A percentile compares a stretch with the other conserved stretches of the same genome.
phyloP scores from a whole-genome alignment of 53 echinoderm and acorn worm genomes.

The Luidia sarsii region DNA sequence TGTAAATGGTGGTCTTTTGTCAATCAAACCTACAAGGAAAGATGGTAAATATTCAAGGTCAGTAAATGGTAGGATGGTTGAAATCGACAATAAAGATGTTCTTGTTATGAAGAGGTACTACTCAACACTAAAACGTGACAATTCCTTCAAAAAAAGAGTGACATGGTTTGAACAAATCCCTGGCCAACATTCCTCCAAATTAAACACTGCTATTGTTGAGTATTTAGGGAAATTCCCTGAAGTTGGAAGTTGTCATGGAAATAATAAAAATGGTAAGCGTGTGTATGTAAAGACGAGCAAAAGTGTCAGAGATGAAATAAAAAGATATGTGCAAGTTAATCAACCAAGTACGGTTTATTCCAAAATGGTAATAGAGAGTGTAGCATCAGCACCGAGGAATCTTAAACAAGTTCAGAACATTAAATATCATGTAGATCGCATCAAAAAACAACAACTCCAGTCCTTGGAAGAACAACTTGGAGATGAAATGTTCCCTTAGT shows the following conservation, averaged over 20 bases:
- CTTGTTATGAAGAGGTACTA: not conserved
- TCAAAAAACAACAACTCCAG: no score
- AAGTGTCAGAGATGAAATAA: not conserved
- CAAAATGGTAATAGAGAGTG: not conserved
- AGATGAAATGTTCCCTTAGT: not conserved
- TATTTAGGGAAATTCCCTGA: not conserved
- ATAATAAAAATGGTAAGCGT: not conserved
- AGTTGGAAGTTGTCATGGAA: not conserved
- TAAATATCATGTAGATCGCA: no score
- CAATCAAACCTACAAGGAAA: not conserved
- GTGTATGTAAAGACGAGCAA: not conserved
- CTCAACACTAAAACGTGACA: slow-evolving; percentile 3
- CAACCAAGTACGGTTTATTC: not conserved
- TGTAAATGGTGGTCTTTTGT: not conserved
- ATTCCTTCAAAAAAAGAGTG: not conserved
- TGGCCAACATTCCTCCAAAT: not conserved
- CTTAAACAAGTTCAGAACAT: slow-evolving; percentile 6
- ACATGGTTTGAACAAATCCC: slow-evolving; percentile 8
- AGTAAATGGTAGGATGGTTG: no score
- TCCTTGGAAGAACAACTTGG: not conserved
- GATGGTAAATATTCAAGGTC: not conserved
- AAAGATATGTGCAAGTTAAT: not conserved
- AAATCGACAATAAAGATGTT: not conserved
- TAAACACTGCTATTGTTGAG: not conserved
- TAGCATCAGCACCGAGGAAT: not conserved